Conservation (phyloP, 2,888 invertebrate species). For the Drosophila meridiana region DNA sequence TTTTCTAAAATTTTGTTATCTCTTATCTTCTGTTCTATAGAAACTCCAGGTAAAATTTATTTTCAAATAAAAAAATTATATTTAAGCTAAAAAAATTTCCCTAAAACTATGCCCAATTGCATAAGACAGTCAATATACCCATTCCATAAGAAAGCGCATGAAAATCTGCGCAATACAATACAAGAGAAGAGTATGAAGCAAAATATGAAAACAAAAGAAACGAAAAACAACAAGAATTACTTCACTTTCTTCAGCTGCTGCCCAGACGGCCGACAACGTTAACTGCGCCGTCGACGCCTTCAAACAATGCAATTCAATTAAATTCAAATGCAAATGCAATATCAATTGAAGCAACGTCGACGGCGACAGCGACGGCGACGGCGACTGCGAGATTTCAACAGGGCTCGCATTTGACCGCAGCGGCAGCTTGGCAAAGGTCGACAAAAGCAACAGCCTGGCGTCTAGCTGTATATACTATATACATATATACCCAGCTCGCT, state of each 20-base stretch:
- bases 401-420: constrained; percentile 46
- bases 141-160: neutral
- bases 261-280: constrained; percentile 26
- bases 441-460: constrained; percentile 35
- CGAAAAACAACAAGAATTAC: constrained; percentile 12
- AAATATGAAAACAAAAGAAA: constrained; percentile 1
- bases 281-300: constrained; percentile 24
- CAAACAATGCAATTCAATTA: constrained; percentile 76
- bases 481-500: neutral
- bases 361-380: neutral
- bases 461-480: neutral
- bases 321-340: constrained; percentile 65
- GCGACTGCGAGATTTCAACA: neutral
- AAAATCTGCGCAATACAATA: neutral
- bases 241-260: constrained; percentile 31
- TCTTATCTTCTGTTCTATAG: too few relatives aligned
- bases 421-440: constrained; percentile 23
- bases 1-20: too few relatives aligned
- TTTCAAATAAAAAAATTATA: too few relatives aligned
- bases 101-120: neutral
- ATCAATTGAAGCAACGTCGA: constrained; percentile 47
- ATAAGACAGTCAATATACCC: neutral
- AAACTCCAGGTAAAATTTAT: too few relatives aligned
- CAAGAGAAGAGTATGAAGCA: neutral
- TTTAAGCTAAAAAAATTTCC: too few relatives aligned